These are phyloP conservation scores for Pecten maximus DNA, from an alignment of 2,888 invertebrate genomes.

Conservation along the genomic window DNA sequence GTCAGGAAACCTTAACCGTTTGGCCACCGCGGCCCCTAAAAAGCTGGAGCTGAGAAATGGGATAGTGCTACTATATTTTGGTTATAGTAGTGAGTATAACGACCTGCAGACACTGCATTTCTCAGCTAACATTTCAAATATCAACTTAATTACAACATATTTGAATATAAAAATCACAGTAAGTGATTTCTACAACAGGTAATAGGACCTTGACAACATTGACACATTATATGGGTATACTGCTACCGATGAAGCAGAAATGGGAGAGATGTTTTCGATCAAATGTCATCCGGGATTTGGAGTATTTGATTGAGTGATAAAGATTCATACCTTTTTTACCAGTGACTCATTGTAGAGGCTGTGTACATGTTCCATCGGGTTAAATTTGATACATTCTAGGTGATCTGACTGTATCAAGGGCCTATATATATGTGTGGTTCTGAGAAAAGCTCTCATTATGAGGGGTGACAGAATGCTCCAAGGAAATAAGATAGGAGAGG, in stretches of 20 bases:
- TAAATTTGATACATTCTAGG: neutral
- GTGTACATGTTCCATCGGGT: neutral
- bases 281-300: neutral
- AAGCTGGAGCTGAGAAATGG: too few relatives aligned
- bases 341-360: neutral
- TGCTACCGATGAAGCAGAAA: neutral
- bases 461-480: neutral
- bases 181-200: too few relatives aligned
- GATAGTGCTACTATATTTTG: too few relatives aligned
- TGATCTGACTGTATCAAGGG: neutral
- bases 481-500: constrained; percentile 13
- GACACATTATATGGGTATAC: neutral
- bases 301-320: neutral
- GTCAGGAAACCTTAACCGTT: too few relatives aligned
- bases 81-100: too few relatives aligned
- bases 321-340: neutral
- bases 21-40: too few relatives aligned
- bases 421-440: neutral
- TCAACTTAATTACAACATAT: too few relatives aligned
- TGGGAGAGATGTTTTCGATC: neutral
- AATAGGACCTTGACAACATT: too few relatives aligned
- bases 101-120: too few relatives aligned
- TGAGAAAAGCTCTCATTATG: neutral
- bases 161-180: too few relatives aligned
- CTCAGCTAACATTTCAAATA: too few relatives aligned